A percentile compares a stretch with the other conserved stretches of the same genome.
Conservation (phyloP, 2,797 vertebrate species). For the Arrhamphus sclerolepis region DNA sequence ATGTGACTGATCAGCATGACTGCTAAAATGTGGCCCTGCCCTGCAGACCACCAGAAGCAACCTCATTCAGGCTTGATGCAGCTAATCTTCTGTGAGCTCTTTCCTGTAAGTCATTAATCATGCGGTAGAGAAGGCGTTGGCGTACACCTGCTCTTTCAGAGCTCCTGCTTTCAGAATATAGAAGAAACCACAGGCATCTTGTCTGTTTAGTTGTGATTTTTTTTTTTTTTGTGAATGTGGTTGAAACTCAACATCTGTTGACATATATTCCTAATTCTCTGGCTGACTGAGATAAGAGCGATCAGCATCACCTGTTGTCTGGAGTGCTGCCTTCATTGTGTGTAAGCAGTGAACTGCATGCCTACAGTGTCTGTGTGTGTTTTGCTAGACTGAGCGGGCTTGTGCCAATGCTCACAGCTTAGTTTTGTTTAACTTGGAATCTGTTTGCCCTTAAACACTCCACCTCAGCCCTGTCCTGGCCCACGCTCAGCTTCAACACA, state of each 20-base stretch:
- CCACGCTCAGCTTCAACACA: constrained; percentile 23
- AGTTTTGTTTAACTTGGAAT: constrained; percentile 64
- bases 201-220: not conserved
- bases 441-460: constrained; percentile 40
- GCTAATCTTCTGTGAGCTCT: constrained; percentile 38
- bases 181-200: constrained; percentile 30
- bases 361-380: constrained; percentile 18
- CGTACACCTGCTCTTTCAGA: constrained; percentile 25
- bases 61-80: constrained; percentile 3
- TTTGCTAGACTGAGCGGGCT: constrained; percentile 5
- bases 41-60: constrained; percentile 23
- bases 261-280: constrained; percentile 18
- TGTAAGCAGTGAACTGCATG: constrained; percentile 30
- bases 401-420: constrained; percentile 27
- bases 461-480: constrained; percentile 37
- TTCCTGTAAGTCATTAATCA: constrained; percentile 6
- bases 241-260: constrained; percentile 27
- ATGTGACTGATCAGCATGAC: constrained; percentile 32
- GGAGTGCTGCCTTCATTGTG: constrained; percentile 25
- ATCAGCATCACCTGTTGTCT: constrained; percentile 13
- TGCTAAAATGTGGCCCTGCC: constrained; percentile 23
- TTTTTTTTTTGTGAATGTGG: constrained; percentile 14
- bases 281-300: constrained; percentile 22
- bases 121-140: not conserved
- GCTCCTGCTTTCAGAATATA: constrained; percentile 9